Base-by-base conservation (phyloP, 1,140 invertebrate species). In the Helicorthomorpha holstii region DNA sequence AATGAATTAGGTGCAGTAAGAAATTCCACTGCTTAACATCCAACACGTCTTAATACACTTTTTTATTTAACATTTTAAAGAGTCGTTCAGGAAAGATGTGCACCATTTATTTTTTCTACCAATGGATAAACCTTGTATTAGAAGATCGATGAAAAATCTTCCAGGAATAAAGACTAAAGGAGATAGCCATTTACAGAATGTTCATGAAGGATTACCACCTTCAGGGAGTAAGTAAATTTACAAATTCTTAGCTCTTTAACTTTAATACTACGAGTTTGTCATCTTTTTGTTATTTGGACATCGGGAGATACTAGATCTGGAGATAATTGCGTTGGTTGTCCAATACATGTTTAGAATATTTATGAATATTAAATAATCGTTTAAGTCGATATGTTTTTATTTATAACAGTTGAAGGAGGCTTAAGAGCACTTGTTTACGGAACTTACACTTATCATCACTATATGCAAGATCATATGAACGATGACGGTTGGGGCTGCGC, bases 401-500 rank as follows among this genome's bases (percentile, higher is more conserved):
- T 21, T 56, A 41, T 56, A 50, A 26, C 60, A 71, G 68, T 69
- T 10, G 61, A 61, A 61, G 69, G 64, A 56, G 75, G 75, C 19
- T 69, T 73, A 56, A 58, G 76, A 21, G 73, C 74, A 51, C 52
- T 85, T 26, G 87, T 98, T 1, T 69, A 80, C 55, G 94, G 95
- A 2, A 74, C 77, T 50, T 98, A 98, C 66, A 72, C 77, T 1
- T 99, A 98, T 71, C 81, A 93, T 67, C 95, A 98, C 67, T 99
- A 99, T 62, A 85, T 91, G 79, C 94, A 98, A 72, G 82, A 98
- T 63, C 74, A 79, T 58, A 81, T 94, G 63, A 83, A 98, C 68
- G 96, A 99, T 64, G 82, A 85, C 67, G 93, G 92, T 25, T 99
- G 96, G 96, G 96, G 96, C 16, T 99, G 96, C 75, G 95, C 96